Evolutionary conservation across 2,797 vertebrate species (phyloP).

Genomic region (Galaxias olidus): DNA sequence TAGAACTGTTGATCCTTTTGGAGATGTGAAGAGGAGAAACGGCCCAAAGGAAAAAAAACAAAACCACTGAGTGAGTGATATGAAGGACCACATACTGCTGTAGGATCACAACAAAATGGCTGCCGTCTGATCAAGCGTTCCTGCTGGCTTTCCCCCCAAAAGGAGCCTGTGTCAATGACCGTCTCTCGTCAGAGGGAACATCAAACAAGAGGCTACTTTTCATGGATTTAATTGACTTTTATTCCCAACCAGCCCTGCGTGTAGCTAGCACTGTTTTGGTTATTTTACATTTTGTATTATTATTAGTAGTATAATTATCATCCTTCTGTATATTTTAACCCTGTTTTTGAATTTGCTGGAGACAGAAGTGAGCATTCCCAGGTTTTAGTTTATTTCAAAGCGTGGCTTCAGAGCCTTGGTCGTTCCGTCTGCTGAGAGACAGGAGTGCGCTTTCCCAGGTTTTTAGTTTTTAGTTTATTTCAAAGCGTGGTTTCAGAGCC

Average conservation of each 20-base stretch:
- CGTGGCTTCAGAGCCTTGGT: too few relatives aligned
- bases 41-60: neutral
- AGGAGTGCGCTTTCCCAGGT: constrained; percentile 37
- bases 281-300: constrained; percentile 5
- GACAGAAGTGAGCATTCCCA: constrained; percentile 40
- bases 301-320: constrained; percentile 15
- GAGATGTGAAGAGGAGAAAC: neutral
- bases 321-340: constrained; percentile 24
- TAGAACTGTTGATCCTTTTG: constrained; percentile 11
- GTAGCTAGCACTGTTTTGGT: constrained; percentile 50
- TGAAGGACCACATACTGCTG: constrained; percentile 1
- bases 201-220: constrained; percentile 52
- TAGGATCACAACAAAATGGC: neutral
- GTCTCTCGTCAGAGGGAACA: constrained; percentile 16
- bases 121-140: neutral
- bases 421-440: constrained; percentile 33
- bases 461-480: constrained; percentile 39
- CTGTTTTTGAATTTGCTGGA: constrained; percentile 10
- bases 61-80: neutral
- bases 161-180: constrained; percentile 18
- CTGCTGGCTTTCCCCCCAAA: too few relatives aligned
- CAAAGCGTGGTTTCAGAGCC: too few relatives aligned
- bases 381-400: constrained; percentile 42
- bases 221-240: constrained; percentile 29
- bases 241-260: constrained; percentile 48